Evolutionary conservation across 1,140 invertebrate genomes (phyloP).

Genomic region (Antheraea pernyi): DNA sequence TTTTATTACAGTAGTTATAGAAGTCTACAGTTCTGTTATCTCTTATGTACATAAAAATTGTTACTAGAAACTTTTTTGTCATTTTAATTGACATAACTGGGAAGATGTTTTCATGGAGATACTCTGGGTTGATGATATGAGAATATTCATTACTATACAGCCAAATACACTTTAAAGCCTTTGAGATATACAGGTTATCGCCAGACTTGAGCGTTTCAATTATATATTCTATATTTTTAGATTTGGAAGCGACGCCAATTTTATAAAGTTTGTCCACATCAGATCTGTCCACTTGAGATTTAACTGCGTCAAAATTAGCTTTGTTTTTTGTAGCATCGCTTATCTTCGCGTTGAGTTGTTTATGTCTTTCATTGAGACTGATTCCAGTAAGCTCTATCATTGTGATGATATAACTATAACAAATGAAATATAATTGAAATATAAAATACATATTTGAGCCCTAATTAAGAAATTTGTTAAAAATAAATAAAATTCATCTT

Average conservation of each 20-base stretch:
- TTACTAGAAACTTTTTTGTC: conserved; percentile 30
- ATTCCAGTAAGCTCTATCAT: conserved; percentile 20
- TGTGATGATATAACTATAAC: conserved; percentile 19
- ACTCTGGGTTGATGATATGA: too few relatives aligned
- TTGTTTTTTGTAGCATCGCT: conserved; percentile 28
- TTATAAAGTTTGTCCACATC: conserved; percentile 23
- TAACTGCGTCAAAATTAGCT: conserved; percentile 24
- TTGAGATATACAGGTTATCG: conserved; percentile 26
- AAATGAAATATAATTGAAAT: too few relatives aligned
- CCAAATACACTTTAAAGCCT: conserved; percentile 17
- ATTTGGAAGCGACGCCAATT: too few relatives aligned
- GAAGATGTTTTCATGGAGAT: too few relatives aligned
- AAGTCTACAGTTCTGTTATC: conserved; percentile 27
- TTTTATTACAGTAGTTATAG: conserved; percentile 30
- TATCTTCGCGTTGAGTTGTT: conserved; percentile 33
- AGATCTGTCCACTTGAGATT: conserved; percentile 19
- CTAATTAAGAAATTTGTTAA: too few relatives aligned
- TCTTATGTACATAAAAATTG: conserved; percentile 31
- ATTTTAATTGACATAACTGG: conserved; percentile 34
- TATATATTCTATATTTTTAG: too few relatives aligned
- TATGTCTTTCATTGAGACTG: conserved; percentile 31
- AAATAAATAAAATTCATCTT: too few relatives aligned
- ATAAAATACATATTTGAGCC: too few relatives aligned
- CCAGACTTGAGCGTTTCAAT: too few relatives aligned
- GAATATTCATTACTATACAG: conserved; percentile 28